These are phyloP conservation scores for Cotesia congregata DNA, from an alignment of 2,888 invertebrate species.

Conservation along the genomic window DNA sequence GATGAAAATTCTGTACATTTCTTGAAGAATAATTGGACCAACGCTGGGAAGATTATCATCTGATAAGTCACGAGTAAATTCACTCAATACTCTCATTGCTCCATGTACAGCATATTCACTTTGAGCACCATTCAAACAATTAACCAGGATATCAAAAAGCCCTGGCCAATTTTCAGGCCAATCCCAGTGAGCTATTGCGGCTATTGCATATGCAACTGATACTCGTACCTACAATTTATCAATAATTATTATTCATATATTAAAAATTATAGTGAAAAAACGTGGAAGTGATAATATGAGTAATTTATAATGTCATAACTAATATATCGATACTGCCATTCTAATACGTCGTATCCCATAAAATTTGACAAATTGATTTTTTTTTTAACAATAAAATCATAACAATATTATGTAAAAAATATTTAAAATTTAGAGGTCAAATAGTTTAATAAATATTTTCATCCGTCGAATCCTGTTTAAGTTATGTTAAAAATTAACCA, in stretches of 20 bases:
- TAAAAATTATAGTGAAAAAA: not conserved
- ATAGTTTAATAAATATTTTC: too few species aligned
- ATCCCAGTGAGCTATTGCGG: conserved; percentile 80
- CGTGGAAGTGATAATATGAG: too few species aligned
- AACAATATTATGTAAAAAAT: too few species aligned
- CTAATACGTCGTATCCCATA: too few species aligned
- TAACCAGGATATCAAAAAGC: conserved; percentile 78
- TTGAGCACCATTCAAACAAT: conserved; percentile 75
- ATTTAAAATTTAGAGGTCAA: too few species aligned
- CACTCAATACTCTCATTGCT: conserved; percentile 80
- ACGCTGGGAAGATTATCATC: conserved; percentile 77
- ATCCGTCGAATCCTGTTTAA: too few species aligned
- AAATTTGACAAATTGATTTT: too few species aligned
- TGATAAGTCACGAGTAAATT: conserved; percentile 78
- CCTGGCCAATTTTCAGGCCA: conserved; percentile 82
- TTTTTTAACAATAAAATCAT: too few species aligned
- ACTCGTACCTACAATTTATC: conserved; percentile 71
- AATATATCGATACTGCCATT: too few species aligned
- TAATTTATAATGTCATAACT: too few species aligned
- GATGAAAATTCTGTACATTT: conserved; percentile 79
- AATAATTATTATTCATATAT: conserved; percentile 10
- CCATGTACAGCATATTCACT: conserved; percentile 77
- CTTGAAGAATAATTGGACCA: conserved; percentile 79
- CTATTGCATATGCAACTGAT: conserved; percentile 80
- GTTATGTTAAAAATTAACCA: too few species aligned